These are phyloP conservation scores for Umimayanthus kanabou DNA, from an alignment of 92 coral and sea anemone species.

Conservation along the genomic window DNA sequence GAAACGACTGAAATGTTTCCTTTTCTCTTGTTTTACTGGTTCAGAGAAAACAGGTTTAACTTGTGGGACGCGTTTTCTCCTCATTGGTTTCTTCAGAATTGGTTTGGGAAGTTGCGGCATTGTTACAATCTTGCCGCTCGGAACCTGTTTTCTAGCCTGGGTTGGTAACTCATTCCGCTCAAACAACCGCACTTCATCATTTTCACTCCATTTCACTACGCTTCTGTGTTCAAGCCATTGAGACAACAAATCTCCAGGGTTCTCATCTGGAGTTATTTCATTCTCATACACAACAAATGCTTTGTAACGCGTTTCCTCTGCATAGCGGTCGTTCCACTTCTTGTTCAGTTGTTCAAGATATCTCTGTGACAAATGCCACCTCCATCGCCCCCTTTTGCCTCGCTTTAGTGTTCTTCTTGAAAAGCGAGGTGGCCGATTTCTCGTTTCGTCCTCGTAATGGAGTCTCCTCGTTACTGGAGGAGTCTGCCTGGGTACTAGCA, in stretches of 20 bases:
- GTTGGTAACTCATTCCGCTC: neutral
- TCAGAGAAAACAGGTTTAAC: neutral
- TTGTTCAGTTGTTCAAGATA: slow-evolving; percentile 33
- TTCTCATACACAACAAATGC: slow-evolving; percentile 13
- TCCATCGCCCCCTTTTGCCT: neutral
- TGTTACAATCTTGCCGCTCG: neutral
- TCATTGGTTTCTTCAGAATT: neutral
- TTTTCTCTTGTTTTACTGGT: neutral
- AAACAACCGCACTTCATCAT: slow-evolving; percentile 18
- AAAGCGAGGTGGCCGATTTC: neutral
- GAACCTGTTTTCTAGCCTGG: neutral
- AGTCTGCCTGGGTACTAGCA: neutral
- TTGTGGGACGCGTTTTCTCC: neutral
- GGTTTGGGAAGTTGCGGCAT: neutral
- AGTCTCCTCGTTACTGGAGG: slow-evolving; percentile 7
- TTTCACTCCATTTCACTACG: slow-evolving; percentile 12
- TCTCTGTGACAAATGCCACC: slow-evolving; percentile 16
- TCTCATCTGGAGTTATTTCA: slow-evolving; percentile 3
- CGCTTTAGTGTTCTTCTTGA: neutral
- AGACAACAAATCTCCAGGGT: slow-evolving; percentile 2
- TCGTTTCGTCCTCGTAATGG: slow-evolving; percentile 37
- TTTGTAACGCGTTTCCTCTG: slow-evolving; percentile 10
- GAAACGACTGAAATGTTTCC: neutral
- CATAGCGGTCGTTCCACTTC: slow-evolving; percentile 22
- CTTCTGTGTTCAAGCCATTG: slow-evolving; percentile 2